Evolutionary conservation across 2,797 vertebrate species (phyloP).

Genomic region (Falco novaeseelandiae): DNA sequence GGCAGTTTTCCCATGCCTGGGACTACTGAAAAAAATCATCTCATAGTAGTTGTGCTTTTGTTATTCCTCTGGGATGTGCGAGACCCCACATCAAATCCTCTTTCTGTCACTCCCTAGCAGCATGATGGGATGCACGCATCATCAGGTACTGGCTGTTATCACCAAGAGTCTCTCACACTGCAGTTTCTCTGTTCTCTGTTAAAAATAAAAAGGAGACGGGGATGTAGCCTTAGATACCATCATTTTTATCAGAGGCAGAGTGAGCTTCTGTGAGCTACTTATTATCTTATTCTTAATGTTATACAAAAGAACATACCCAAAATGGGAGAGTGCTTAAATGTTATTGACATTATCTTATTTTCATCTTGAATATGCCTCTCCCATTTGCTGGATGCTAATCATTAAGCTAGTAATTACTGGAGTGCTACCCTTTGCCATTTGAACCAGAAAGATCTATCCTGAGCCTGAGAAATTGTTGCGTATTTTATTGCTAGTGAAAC

Average conservation of each 20-base stretch:
- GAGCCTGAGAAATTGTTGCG: not conserved
- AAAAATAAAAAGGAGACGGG: not conserved
- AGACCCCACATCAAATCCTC: not conserved
- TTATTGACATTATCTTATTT: not conserved
- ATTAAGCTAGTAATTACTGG: not conserved
- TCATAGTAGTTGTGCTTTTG: not conserved
- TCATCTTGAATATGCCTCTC: not conserved
- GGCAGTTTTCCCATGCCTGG: not conserved
- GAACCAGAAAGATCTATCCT: not conserved
- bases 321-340: not conserved
- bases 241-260: not conserved
- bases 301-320: not conserved
- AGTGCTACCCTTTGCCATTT: not conserved
- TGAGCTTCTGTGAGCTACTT: not conserved
- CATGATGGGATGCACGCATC: not conserved
- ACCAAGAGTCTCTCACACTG: not conserved
- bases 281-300: not conserved
- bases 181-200: not conserved
- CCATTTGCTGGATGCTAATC: not conserved
- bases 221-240: not conserved
- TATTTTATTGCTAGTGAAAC: not conserved
- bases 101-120: not conserved
- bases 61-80: not conserved
- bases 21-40: not conserved
- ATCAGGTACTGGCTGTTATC: not conserved